These are phyloP conservation scores for Trypoxylon attenuatum DNA, from an alignment of 2,888 invertebrate species.

Conservation along the genomic window DNA sequence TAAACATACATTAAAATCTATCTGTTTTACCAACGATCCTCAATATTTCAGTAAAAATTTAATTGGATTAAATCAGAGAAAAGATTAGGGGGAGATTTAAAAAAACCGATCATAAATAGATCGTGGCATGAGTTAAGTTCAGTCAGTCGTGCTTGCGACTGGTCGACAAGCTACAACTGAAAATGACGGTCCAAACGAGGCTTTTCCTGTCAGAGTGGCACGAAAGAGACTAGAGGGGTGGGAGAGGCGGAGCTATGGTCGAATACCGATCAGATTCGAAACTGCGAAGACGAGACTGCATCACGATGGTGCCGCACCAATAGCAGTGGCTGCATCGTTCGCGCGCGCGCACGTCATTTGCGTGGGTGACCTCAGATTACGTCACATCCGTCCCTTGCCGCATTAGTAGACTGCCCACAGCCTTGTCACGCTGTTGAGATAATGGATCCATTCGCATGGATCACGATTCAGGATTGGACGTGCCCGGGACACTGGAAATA, in stretches of 20 bases:
- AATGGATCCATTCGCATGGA: slow-evolving; percentile 73
- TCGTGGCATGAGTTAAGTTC: no score
- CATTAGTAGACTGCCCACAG: slow-evolving; percentile 72
- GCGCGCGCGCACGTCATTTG: slow-evolving; percentile 48
- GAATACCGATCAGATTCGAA: neutral
- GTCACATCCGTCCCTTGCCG: slow-evolving; percentile 72
- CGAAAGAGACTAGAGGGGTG: slow-evolving; percentile 9
- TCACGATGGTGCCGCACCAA: no score
- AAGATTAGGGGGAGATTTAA: no score
- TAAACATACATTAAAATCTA: no score
- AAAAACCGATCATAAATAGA: no score
- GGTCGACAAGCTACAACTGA: no score
- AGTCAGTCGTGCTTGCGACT: no score
- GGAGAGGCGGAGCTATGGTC: neutral
- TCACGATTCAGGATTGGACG: slow-evolving; percentile 69
- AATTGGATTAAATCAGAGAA: no score
- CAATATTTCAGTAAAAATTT: no score
- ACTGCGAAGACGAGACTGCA: neutral
- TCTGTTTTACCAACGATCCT: no score
- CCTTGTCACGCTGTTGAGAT: slow-evolving; percentile 73
- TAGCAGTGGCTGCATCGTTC: slow-evolving; percentile 27
- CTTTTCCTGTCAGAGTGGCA: slow-evolving; percentile 1
- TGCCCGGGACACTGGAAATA: slow-evolving; percentile 69
- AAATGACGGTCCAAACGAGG: neutral
- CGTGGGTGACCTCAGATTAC: slow-evolving; percentile 73